Percentiles rank a stretch among this genome's conserved stretches.
Conservation (phyloP, 2,888 invertebrate species). For the Hermodice carunculata region DNA sequence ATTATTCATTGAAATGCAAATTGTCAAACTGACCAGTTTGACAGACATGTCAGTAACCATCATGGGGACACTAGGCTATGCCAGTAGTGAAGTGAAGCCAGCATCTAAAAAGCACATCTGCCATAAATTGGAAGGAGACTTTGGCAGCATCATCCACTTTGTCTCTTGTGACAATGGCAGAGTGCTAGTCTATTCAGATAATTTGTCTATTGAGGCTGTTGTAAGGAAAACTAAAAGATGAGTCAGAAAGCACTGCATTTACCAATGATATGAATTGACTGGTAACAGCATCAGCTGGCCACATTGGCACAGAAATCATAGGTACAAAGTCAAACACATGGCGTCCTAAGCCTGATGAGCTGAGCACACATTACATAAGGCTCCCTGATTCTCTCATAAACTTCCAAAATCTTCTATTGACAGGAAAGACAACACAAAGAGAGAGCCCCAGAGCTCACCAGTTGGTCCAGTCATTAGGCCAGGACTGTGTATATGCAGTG, state of each 20-base stretch:
- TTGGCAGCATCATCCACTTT: not conserved
- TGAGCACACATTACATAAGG: not conserved
- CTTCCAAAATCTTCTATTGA: not conserved
- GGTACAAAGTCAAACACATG: not conserved
- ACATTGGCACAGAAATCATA: not conserved
- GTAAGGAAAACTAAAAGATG: not conserved
- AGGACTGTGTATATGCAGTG: constrained; percentile 11
- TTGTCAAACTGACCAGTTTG: not conserved
- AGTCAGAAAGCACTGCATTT: not conserved
- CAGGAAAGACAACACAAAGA: not conserved
- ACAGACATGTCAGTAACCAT: not conserved
- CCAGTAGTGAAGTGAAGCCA: not conserved
- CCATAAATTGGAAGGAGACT: constrained; percentile 9
- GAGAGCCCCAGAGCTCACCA: no score
- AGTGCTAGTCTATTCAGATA: constrained; percentile 8
- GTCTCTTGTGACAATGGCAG: constrained; percentile 9
- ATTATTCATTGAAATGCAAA: not conserved
- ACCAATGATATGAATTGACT: no score
- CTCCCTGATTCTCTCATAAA: not conserved
- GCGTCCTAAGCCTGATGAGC: constrained; percentile 2
- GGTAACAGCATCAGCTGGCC: not conserved
- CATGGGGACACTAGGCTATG: not conserved
- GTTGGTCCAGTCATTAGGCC: constrained; percentile 2
- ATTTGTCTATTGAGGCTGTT: not conserved
- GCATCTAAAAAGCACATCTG: constrained; percentile 21